phyloP scores from a whole-genome alignment of 30 jellyfish, hydroid and myxozoan species.

The Chironex yamaguchii region DNA sequence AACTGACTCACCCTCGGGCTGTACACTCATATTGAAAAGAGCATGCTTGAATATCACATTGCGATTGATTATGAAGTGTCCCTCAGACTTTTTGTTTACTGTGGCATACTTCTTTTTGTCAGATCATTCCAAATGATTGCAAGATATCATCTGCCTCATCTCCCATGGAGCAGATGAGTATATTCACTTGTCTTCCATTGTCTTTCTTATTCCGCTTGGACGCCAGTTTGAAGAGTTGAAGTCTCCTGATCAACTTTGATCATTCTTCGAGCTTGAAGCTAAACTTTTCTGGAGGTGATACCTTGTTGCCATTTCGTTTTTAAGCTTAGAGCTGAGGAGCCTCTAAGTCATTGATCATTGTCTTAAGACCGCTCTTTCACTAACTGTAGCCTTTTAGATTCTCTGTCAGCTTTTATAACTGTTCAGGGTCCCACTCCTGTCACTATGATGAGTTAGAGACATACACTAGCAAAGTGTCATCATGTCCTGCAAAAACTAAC shows the following conservation, averaged over 20 bases:
- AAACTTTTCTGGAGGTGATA: slow-evolving; percentile 34
- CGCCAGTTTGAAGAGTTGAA: slow-evolving; percentile 13
- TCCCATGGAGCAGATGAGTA: slow-evolving; percentile 41
- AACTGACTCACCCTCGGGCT: slow-evolving; percentile 3
- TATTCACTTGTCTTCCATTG: slow-evolving; percentile 15
- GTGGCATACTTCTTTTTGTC: slow-evolving; percentile 1
- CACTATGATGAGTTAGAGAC: too few species aligned
- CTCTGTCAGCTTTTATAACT: too few species aligned
- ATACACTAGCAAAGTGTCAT: too few species aligned
- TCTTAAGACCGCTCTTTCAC: too few species aligned
- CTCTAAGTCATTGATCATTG: too few species aligned
- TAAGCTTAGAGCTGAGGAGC: too few species aligned
- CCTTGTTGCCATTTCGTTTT: slow-evolving; percentile 46
- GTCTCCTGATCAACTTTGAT: slow-evolving; percentile 15
- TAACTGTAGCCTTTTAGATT: too few species aligned
- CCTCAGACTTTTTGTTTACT: slow-evolving; percentile 13
- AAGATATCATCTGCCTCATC: slow-evolving; percentile 41
- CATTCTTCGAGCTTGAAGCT: slow-evolving; percentile 29
- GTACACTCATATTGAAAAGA: slow-evolving; percentile 3
- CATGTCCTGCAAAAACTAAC: too few species aligned
- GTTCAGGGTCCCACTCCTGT: too few species aligned
- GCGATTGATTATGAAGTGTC: slow-evolving; percentile 1
- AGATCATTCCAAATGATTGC: too few species aligned
- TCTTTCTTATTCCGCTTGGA: slow-evolving; percentile 23
- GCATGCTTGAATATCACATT: slow-evolving; percentile 24